Base-by-base conservation (phyloP, 2,797 vertebrate genomes). In the Neosalanx taihuensis region DNA sequence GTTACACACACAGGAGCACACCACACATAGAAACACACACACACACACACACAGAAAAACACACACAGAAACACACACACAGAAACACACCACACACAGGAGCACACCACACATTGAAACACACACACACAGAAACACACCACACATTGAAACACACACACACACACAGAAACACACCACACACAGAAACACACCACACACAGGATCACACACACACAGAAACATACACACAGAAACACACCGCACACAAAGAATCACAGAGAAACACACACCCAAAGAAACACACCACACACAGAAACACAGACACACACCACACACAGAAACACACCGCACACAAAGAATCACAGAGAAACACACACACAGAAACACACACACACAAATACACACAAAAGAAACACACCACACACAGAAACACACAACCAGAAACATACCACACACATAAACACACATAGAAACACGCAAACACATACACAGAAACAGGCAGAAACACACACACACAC, bases 1-100 rank as follows among this genome's bases (percentile, higher is more conserved):
- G 87, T 56, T 15, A 72, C 5, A 75, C 30, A 70, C 33, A 63
- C 67, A 70, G 13, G 61, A 12, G 46, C 69, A 49, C 33, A 62
- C 29, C 18, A 70, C 58, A 75, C 58, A 77, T 6, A 69, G 0
- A 69, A 18, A 37, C 57, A 72, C 33, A 29, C 33, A 68, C 64
- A 64, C 60, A 57, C 46, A 72, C 37, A 68, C 65, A 67, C 29
- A 70, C 58, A 70, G 31, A 37, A n/a, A 67, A 35, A 57, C 29
- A 75, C 41, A 75, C 58, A 77, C 6, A 70, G 0, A 69, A 18
- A 37, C 57, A 72, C 33, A 33, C 33, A 71, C 64, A 64, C 60
- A 57, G 30, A 72, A 51, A 57, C 65, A 72, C 64, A 37, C 51
- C 37, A 68, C 65, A 67, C 29, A 72, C 58, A 64, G 6, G 64